Percentiles rank a stretch among this genome's conserved stretches.
phyloP scores from a whole-genome alignment of 2,113 vertebrate genomes.

The Rhinoptilus africanus region DNA sequence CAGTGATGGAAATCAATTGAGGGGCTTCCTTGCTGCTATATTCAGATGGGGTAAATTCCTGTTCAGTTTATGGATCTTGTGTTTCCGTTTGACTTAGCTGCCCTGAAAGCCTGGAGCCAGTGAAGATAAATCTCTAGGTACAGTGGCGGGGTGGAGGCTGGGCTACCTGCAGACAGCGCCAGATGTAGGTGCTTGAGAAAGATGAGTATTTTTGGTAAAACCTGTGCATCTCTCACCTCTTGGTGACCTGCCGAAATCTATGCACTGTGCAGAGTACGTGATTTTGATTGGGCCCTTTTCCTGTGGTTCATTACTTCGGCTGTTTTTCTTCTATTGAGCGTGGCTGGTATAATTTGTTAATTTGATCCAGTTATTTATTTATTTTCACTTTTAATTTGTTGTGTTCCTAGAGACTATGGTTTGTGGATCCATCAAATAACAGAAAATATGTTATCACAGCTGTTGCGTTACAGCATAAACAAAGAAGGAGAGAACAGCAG shows the following conservation, averaged over 20 bases:
- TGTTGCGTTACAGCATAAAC: slow-evolving; percentile 20
- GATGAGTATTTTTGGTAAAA: background rate
- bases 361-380: slow-evolving; percentile 15
- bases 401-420: background rate
- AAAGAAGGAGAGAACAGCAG: background rate
- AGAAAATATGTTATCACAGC: slow-evolving; percentile 43
- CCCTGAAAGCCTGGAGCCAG: background rate
- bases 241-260: background rate
- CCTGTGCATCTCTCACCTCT: background rate
- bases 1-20: background rate
- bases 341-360: background rate
- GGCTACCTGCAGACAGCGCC: background rate
- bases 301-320: background rate
- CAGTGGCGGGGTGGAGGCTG: background rate
- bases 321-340: background rate
- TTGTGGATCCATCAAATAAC: slow-evolving; percentile 31
- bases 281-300: background rate
- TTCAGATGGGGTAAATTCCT: background rate
- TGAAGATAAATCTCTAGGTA: background rate
- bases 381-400: slow-evolving; percentile 46
- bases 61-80: background rate
- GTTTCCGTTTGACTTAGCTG: background rate
- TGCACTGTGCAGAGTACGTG: background rate
- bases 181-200: background rate
- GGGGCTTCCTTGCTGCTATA: background rate